These are phyloP conservation scores for Myathropa florea DNA, from an alignment of 2,888 invertebrate species.

Conservation along the genomic window DNA sequence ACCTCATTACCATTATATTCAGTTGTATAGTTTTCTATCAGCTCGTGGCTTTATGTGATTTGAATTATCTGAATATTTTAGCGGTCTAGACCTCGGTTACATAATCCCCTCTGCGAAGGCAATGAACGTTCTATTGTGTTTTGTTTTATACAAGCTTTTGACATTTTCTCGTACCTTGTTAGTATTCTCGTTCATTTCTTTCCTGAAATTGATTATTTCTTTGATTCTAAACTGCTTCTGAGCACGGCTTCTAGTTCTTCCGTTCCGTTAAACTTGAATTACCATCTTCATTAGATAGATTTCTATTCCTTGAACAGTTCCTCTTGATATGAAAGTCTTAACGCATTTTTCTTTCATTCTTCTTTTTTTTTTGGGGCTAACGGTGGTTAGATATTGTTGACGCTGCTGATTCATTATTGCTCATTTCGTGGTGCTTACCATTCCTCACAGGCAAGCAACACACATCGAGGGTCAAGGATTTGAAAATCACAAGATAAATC, in stretches of 20 bases:
- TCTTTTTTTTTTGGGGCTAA: background rate
- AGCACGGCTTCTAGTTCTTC: background rate
- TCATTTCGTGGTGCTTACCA: background rate
- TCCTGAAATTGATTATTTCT: background rate
- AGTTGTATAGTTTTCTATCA: background rate
- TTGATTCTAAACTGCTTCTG: background rate
- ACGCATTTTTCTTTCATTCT: background rate
- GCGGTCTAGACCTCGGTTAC: background rate
- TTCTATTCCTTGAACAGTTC: background rate
- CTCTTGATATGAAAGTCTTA: background rate
- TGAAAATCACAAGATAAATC: background rate
- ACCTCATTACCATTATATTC: background rate
- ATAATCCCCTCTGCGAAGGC: background rate
- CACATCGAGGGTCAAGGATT: background rate
- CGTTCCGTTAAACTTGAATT: background rate
- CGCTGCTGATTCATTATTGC: background rate
- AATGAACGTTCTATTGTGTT: background rate
- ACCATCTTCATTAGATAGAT: background rate
- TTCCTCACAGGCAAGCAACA: background rate
- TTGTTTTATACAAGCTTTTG: background rate
- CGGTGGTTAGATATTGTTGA: background rate
- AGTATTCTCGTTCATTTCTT: background rate
- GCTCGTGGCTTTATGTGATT: background rate
- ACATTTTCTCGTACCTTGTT: background rate
- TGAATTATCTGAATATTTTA: background rate